These are phyloP conservation scores for Stegodyphus mimosarum DNA, from an alignment of 1,140 invertebrate genomes.

Conservation along the genomic window DNA sequence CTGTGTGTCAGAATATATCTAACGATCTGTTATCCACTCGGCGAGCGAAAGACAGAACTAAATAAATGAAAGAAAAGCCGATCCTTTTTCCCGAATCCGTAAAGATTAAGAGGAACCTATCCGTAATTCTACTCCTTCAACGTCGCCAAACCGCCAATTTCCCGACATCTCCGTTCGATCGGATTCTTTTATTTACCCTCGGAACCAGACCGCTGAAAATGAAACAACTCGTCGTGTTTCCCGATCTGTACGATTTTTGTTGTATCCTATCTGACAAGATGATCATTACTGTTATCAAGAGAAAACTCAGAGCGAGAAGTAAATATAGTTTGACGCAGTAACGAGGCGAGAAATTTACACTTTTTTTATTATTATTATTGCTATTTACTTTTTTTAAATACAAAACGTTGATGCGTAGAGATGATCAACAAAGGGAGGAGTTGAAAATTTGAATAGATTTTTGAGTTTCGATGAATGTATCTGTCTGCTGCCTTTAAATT, in stretches of 20 bases:
- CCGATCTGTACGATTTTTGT: neutral
- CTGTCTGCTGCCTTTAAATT: no score
- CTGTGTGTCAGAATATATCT: neutral
- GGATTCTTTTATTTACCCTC: slow-evolving; percentile 26
- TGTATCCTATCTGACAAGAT: slow-evolving; percentile 15
- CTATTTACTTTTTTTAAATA: neutral
- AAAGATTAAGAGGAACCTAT: slow-evolving; percentile 44
- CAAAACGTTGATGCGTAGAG: neutral
- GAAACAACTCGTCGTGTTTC: neutral
- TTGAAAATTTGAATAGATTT: no score
- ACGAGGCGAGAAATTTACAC: slow-evolving; percentile 36
- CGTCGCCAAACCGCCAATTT: slow-evolving; percentile 50
- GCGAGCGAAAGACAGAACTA: neutral
- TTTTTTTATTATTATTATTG: neutral
- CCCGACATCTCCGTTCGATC: slow-evolving; percentile 40
- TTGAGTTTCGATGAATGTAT: no score
- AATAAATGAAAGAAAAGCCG: slow-evolving; percentile 42
- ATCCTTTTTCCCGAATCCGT: slow-evolving; percentile 18
- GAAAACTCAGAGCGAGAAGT: neutral
- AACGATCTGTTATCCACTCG: slow-evolving; percentile 39
- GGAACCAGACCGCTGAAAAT: slow-evolving; percentile 18
- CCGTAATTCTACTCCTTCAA: slow-evolving; percentile 37
- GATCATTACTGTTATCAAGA: slow-evolving; percentile 34
- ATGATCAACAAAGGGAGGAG: no score
- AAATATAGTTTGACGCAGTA: slow-evolving; percentile 6